A percentile compares a stretch with the other conserved stretches of the same genome.
Evolutionary conservation across 2,797 vertebrate species (phyloP).

Genomic region (Hybognathus amarus): DNA sequence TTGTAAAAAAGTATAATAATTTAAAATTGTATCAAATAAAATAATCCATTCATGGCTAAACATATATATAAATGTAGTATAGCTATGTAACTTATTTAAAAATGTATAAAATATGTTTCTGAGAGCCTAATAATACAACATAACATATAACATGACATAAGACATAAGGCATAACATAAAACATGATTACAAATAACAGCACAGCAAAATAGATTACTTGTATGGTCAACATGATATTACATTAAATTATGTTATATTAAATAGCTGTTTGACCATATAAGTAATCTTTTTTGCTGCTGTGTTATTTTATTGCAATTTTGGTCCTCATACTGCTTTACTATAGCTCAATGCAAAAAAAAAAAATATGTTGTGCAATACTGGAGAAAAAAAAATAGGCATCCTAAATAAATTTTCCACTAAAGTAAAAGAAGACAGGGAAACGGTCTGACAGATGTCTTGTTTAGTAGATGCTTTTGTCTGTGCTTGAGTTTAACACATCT

Average conservation of each 20-base stretch:
- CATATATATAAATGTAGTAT: neutral
- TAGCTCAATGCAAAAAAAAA: neutral
- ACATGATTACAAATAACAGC: too few relatives aligned
- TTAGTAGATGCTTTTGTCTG: neutral
- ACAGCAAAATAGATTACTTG: neutral
- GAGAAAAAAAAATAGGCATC: neutral
- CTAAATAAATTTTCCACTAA: neutral
- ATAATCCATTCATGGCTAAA: neutral
- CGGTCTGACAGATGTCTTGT: neutral
- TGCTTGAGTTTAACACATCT: neutral
- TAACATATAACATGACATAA: neutral
- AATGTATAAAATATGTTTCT: neutral
- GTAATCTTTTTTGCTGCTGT: too few relatives aligned
- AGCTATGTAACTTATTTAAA: neutral
- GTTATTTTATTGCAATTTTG: neutral
- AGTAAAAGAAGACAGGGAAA: conserved; percentile 1
- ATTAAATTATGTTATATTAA: neutral
- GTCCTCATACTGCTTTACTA: neutral
- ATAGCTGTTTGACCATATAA: too few relatives aligned
- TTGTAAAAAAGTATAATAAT: neutral
- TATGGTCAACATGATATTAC: neutral
- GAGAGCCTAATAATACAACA: neutral
- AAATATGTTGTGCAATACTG: neutral
- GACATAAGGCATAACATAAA: neutral
- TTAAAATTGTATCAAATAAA: neutral